Base-by-base conservation (phyloP, 2,113 vertebrate genomes). In the Monarcha castaneiventris region DNA sequence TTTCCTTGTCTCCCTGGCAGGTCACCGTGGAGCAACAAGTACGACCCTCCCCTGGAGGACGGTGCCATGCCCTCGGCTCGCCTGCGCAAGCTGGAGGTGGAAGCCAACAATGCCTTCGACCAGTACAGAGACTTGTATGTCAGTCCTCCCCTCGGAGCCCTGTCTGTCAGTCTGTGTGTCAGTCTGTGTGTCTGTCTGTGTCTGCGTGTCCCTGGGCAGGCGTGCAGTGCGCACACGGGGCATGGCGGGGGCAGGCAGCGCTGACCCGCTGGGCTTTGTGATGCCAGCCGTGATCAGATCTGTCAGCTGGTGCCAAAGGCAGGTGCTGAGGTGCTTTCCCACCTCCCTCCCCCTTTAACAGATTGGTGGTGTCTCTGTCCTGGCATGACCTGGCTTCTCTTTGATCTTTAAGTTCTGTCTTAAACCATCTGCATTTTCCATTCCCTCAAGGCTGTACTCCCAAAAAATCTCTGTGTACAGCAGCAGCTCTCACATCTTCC, bases 1-100 rank as follows among this genome's bases (percentile, higher is more conserved):
- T 75, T 23, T 44, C n/a, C 44, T 69, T 68, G 13, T 77, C 17
- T 84, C 74, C 71, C 54, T 68, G 59, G 48, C 97, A 99, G 99
- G 97, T 99, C 99, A 89, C 99, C 99, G 0, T 99, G 99, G 99
- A 99, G 99, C 97, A 99, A 99, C 98, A 99, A 99, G 91, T 99
- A 99, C 8, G 99, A 99, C 81, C 99, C 99, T 54, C 99, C 99
- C 49, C 98, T 99, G 96, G 99, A 99, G 96, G 99, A 99, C 21
- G 99, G 99, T 76, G 99, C 99, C 89, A 99, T 99, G 99, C 99
- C 99, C 43, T 99, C 99, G 22, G 98, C 98, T 88, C 99, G 99
- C 66, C 98, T 99, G 97, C 98, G 99, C 72, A 99, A 99, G 97
- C 98, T 99, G 61, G 99, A 99, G 97, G 98, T 99, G 79, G 99